Conservation (phyloP, 2,797 vertebrate species). For the Cuniculus paca region DNA sequence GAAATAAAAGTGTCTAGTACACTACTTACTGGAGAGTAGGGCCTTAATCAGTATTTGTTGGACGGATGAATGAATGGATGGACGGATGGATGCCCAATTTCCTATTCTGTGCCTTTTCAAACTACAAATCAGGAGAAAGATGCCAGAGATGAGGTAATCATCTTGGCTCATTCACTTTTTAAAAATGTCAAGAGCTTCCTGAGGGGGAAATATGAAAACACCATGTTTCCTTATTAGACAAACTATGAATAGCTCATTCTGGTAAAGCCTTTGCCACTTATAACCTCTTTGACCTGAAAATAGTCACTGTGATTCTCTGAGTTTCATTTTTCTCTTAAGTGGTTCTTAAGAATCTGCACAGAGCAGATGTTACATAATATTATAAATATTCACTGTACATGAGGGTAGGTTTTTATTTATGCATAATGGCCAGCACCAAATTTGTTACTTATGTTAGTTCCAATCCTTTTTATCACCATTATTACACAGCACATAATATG, state of each 20-base stretch:
- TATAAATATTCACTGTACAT: neutral
- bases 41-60: neutral
- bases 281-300: neutral
- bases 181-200: conserved; percentile 4
- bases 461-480: neutral
- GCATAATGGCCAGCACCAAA: neutral
- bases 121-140: neutral
- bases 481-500: neutral
- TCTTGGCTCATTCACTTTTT: neutral
- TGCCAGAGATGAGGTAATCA: conserved; percentile 33
- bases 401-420: neutral
- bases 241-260: conserved; percentile 25
- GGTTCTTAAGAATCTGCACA: neutral
- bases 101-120: neutral
- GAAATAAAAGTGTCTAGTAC: neutral
- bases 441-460: neutral
- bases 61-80: neutral
- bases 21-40: neutral
- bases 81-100: neutral
- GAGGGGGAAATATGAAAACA: conserved; percentile 2
- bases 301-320: neutral
- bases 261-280: neutral
- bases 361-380: neutral
- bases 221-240: neutral
- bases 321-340: neutral